Base-by-base conservation (phyloP, 1,140 invertebrate species). In the Atta texana region DNA sequence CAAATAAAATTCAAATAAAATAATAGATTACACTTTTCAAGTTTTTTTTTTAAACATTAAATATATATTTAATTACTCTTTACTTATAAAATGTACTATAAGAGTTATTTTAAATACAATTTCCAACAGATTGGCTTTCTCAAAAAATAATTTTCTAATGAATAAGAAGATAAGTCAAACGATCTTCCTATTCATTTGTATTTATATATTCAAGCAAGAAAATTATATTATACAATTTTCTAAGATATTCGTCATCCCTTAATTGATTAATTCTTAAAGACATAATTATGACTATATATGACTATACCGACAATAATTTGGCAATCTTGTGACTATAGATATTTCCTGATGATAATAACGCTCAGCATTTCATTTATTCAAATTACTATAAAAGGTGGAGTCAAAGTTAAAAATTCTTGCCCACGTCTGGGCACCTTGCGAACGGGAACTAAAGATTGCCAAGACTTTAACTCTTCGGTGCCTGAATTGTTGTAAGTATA, bases 401-500 rank as follows among this genome's bases (percentile, higher is more conserved):
- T 3, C 14, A 21, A 78, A 66, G 10, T 64, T 31, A 64, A 64
- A 72, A 31, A 72, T 63, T 64, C 51, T 71, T 82, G 7, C 10
- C 53, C 12, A 51, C 3, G 16, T 51, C 12, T 16, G 21, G 31
- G 31, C 49, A n/a, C 63, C 8, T 71, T 57, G 55, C 5, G 34
- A 72, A 71, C 34, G 68, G 53, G 61, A 82, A 82, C 24, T 59
- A 74, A 69, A 72, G 53, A 53, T 85, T 72, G 21, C 49, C 72
- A 59, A 28, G 61, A 8, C 49, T 77, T 77, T 61, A 77, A 77
- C 72, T 64, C 57, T 64, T 84, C 31, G 44, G 34, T 77, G 53
- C 28, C 64, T 69, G 31, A 85, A 80, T 89, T 68, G 76, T 88
- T 84, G 82, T 82, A 89, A 71, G 63, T 89, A 88, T 12, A 7